Evolutionary conservation across 2,797 vertebrate species (phyloP).

Genomic region (Sorex maritimensis): DNA sequence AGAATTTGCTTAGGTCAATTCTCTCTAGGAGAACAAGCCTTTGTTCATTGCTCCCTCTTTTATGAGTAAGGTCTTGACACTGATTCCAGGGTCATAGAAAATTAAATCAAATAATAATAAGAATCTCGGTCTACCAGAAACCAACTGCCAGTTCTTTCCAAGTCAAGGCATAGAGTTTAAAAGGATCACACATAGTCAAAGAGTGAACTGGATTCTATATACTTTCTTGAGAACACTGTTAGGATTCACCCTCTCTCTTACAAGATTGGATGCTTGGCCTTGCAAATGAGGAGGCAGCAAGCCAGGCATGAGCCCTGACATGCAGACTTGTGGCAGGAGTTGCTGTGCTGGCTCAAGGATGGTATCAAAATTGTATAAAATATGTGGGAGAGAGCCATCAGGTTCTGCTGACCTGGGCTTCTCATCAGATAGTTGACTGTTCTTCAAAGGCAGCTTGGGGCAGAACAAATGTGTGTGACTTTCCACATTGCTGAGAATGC

Average conservation of each 20-base stretch:
- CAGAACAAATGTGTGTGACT: background rate
- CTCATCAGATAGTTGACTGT: slow-evolving; percentile 6
- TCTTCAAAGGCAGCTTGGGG: background rate
- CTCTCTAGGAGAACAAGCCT: slow-evolving; percentile 22
- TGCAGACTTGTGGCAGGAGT: background rate
- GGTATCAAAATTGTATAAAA: background rate
- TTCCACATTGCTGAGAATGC: background rate
- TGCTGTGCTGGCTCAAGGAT: slow-evolving; percentile 3
- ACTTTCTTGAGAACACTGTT: slow-evolving; percentile 49
- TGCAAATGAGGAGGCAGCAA: slow-evolving; percentile 27
- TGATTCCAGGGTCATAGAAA: background rate
- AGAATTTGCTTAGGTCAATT: slow-evolving; percentile 23
- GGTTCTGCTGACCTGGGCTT: slow-evolving; percentile 33
- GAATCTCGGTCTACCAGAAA: background rate
- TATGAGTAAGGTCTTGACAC: background rate
- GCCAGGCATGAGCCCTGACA: slow-evolving; percentile 58
- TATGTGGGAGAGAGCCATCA: background rate
- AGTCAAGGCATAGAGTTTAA: background rate
- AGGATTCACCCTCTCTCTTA: slow-evolving; percentile 55
- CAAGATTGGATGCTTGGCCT: slow-evolving; percentile 66
- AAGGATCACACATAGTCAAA: background rate
- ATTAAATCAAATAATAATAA: background rate
- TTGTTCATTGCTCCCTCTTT: slow-evolving; percentile 44
- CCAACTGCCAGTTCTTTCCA: background rate
- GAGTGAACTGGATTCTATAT: slow-evolving; percentile 9